Percentiles rank a stretch among this genome's conserved stretches.
phyloP scores from a whole-genome alignment of 2,797 vertebrate species.

The Alouatta caraya region DNA sequence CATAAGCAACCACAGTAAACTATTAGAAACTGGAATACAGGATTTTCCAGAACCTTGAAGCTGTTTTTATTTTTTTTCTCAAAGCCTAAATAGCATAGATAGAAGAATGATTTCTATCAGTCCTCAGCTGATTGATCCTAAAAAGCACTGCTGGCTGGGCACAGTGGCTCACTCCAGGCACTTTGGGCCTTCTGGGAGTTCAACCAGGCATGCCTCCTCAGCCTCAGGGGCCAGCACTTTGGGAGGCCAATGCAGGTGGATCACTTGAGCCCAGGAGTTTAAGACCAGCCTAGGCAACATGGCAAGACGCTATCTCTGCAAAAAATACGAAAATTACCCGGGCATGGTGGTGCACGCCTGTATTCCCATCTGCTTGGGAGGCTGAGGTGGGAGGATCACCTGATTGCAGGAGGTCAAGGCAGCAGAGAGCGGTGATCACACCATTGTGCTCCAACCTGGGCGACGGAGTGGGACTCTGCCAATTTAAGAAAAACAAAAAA shows the following conservation, averaged over 20 bases:
- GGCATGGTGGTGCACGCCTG: not conserved
- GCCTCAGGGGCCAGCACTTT: conserved; percentile 91
- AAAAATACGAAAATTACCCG: not conserved
- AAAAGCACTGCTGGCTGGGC: not conserved
- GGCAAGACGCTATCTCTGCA: not conserved
- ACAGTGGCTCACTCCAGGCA: conserved; percentile 84
- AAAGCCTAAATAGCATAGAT: not conserved
- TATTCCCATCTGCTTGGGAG: not conserved
- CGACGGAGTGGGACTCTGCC: not conserved
- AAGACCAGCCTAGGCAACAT: not conserved
- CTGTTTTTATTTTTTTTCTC: not conserved
- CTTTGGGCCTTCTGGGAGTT: conserved; percentile 94
- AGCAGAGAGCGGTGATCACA: not conserved
- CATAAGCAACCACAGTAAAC: not conserved
- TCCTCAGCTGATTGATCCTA: not conserved
- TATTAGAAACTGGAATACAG: not conserved
- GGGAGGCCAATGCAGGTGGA: too few relatives aligned
- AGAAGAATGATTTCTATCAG: not conserved
- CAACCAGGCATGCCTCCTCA: conserved; percentile 95
- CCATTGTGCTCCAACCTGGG: not conserved
- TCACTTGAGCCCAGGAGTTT: too few relatives aligned
- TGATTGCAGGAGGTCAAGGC: not conserved
- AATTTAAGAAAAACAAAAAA: not conserved
- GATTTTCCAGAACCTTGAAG: conserved; percentile 19
- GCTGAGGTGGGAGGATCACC: not conserved